Evolutionary conservation across 2,888 invertebrate species (phyloP).

Genomic region (Diarsia rubi): DNA sequence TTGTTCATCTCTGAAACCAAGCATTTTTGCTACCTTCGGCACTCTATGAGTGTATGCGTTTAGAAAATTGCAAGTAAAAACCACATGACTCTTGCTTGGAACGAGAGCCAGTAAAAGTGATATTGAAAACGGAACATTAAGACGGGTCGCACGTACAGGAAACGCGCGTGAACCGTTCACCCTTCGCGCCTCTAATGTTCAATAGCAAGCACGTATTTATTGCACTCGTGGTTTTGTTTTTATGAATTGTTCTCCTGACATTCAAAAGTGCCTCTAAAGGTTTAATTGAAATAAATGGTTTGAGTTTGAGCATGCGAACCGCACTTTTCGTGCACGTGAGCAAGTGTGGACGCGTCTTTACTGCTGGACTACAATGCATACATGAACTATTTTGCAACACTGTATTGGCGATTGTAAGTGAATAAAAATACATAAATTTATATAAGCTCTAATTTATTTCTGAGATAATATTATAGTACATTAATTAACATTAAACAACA

Average conservation of each 20-base stretch:
- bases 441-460: constrained; percentile 50
- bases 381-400: not conserved
- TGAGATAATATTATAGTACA: constrained; percentile 49
- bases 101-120: not conserved
- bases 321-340: not conserved
- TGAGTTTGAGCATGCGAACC: too few relatives aligned
- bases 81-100: rapidly evolving
- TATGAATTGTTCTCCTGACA: too few relatives aligned
- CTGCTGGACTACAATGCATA: not conserved
- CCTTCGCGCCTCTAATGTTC: not conserved
- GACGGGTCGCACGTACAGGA: too few relatives aligned
- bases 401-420: too few relatives aligned
- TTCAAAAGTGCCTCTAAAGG: too few relatives aligned
- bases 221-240: too few relatives aligned
- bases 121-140: too few relatives aligned
- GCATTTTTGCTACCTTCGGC: not conserved
- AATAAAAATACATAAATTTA: not conserved
- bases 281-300: too few relatives aligned
- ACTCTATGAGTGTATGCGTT: not conserved
- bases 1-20: not conserved
- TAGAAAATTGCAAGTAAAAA: not conserved
- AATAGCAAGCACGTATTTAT: too few relatives aligned
- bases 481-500: constrained; percentile 36
- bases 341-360: not conserved
- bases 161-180: not conserved